Conservation (phyloP, 2,888 invertebrate species). For the Drosophila prolongata region DNA sequence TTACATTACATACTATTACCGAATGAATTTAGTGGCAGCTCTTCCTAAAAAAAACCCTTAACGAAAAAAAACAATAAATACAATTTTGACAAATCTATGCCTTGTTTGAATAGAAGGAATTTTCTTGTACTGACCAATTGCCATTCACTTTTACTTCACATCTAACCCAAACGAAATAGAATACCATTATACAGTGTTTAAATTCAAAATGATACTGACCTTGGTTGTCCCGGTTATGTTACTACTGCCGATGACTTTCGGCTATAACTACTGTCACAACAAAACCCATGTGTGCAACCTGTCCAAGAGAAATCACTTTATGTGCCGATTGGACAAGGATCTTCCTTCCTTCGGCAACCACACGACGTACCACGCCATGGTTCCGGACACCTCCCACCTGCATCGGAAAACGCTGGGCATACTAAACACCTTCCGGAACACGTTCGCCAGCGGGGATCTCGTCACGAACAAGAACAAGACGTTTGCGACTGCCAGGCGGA, state of each 20-base stretch:
- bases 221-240: background rate
- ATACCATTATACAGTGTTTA: too few species aligned
- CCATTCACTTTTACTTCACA: background rate
- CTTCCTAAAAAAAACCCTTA: slow-evolving; percentile 64
- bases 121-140: too few species aligned
- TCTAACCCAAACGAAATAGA: too few species aligned
- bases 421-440: slow-evolving; percentile 48
- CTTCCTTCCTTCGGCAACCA: slow-evolving; percentile 6
- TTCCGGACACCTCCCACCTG: slow-evolving; percentile 51
- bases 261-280: slow-evolving; percentile 47
- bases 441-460: slow-evolving; percentile 46
- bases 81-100: slow-evolving; percentile 47
- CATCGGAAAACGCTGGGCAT: slow-evolving; percentile 11
- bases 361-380: slow-evolving; percentile 1
- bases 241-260: background rate
- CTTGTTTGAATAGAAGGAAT: background rate
- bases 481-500: slow-evolving; percentile 48
- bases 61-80: slow-evolving; percentile 39
- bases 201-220: background rate
- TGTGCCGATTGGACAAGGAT: slow-evolving; percentile 33
- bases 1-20: slow-evolving; percentile 51
- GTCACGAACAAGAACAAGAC: background rate
- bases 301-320: slow-evolving; percentile 36
- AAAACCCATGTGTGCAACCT: slow-evolving; percentile 23
- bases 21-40: slow-evolving; percentile 71